Conservation (phyloP, 2,113 vertebrate genomes). For the Corythoichthys intestinalis region DNA sequence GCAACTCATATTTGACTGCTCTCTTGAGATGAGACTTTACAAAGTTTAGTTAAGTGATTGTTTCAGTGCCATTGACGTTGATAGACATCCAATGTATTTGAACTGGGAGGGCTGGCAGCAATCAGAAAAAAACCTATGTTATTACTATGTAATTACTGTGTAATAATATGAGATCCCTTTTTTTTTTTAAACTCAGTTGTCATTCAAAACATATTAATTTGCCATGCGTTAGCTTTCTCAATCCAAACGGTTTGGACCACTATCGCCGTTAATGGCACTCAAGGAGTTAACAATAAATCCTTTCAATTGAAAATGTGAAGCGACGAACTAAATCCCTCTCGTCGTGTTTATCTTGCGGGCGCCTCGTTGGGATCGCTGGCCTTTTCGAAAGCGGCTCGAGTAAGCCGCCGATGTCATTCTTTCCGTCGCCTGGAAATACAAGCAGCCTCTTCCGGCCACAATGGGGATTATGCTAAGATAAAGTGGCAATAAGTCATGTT, state of each 20-base stretch:
- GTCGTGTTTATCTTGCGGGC: slow-evolving; percentile 46
- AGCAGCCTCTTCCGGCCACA: slow-evolving; percentile 39
- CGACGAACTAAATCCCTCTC: slow-evolving; percentile 42
- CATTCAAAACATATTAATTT: too few species aligned
- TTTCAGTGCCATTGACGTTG: background rate
- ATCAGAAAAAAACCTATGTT: too few species aligned
- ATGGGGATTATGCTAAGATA: slow-evolving; percentile 58
- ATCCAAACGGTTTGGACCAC: too few species aligned
- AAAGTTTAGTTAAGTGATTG: slow-evolving; percentile 21
- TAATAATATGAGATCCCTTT: too few species aligned
- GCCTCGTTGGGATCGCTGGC: slow-evolving; percentile 49
- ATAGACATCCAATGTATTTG: too few species aligned
- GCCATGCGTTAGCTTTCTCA: too few species aligned
- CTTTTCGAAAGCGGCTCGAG: slow-evolving; percentile 66
- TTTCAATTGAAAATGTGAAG: slow-evolving; percentile 33
- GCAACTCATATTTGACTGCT: slow-evolving; percentile 16
- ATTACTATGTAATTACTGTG: too few species aligned
- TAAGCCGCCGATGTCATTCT: slow-evolving; percentile 27
- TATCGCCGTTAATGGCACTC: too few species aligned
- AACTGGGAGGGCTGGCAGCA: too few species aligned
- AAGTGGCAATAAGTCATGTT: slow-evolving; percentile 37
- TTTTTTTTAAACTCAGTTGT: too few species aligned
- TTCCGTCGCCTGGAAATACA: slow-evolving; percentile 38
- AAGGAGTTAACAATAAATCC: slow-evolving; percentile 29
- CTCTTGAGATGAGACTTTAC: background rate